Evolutionary conservation across 2,888 invertebrate genomes (phyloP), one percentile per base, ranked within the genome.

Genomic region (Phrixothrix hirtus): DNA sequence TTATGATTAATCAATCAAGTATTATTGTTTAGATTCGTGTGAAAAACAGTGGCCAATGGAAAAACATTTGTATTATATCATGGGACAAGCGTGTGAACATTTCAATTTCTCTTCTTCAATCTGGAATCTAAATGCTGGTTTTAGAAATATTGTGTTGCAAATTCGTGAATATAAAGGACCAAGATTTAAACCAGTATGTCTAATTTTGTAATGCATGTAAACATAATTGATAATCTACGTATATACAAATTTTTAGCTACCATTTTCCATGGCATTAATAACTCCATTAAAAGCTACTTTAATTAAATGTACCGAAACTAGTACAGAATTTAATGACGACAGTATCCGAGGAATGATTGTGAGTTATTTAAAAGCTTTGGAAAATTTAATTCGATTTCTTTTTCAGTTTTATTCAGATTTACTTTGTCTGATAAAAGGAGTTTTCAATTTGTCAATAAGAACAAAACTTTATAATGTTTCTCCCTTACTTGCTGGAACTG

Each of bases 281-380:
- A 89, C 86, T 0, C 89, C 91, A 0, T 77, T 84, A n/a, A 80
- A 81, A 55, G 82, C 89, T 0, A 74, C 78, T 1, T 77, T 86
- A 4, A 81, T 92, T 31, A 84, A 86, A 56, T 88, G 88, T 62
- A 86, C 87, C 1, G 93, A 93, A 71, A 83, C 89, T 29, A 84
- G 86, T 36, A 82, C 84, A 7, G 21, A 21, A 21, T 21, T 5
- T 7, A 21, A 7, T 7, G 21, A 21, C 4, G 21, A 21, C 7
- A 21, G 21, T 7, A 7, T 21, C 3, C 7, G 4, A 7, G 21
- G 21, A 21, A 3, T 21, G 21, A 3, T 7, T 21, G 21, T 21
- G 7, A 21, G 7, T 21, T 21, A 5, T 21, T 21, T 21, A 7
- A 21, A 21, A 21, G 21, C 4, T 21, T 21, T 3, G 21, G 21